phyloP scores from a whole-genome alignment of 2,888 invertebrate species.

The Xestia rhomboidea region DNA sequence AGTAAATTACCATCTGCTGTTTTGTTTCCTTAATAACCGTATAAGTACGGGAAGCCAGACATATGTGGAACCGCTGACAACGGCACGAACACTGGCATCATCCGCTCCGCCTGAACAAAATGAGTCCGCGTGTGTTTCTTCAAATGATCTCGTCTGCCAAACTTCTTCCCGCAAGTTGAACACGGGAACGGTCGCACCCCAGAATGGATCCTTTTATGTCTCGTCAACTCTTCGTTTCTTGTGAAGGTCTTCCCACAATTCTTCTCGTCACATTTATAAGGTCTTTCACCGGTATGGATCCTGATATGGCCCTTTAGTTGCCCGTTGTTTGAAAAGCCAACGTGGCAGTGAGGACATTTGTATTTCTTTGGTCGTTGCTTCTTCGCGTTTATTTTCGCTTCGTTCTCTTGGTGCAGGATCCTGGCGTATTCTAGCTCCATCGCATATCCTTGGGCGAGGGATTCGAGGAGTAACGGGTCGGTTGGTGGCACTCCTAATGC shows the following conservation, averaged over 20 bases:
- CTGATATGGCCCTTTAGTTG: conserved; percentile 97
- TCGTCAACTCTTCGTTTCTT: conserved; percentile 96
- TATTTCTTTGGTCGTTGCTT: conserved; percentile 97
- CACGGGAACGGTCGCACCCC: conserved; percentile 97
- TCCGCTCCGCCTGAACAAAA: conserved; percentile 90
- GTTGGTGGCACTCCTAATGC: conserved; percentile 86
- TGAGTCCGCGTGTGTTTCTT: conserved; percentile 98
- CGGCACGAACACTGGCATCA: conserved; percentile 92
- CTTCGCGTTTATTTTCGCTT: conserved; percentile 92
- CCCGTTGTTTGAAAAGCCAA: conserved; percentile 98
- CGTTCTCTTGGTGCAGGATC: conserved; percentile 93
- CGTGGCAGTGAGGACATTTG: conserved; percentile 96
- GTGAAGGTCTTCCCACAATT: conserved; percentile 97
- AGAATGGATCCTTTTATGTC: conserved; percentile 97
- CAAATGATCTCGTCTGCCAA: conserved; percentile 98
- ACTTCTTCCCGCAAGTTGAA: conserved; percentile 96
- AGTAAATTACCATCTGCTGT: conserved; percentile 24
- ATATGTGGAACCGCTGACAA: conserved; percentile 88
- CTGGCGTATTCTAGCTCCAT: conserved; percentile 93
- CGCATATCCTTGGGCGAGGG: conserved; percentile 90
- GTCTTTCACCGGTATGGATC: conserved; percentile 97
- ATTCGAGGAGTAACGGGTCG: conserved; percentile 88
- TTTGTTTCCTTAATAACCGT: conserved; percentile 86
- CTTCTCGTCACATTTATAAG: conserved; percentile 96
- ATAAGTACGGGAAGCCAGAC: conserved; percentile 87